These are phyloP conservation scores for Minunthozetes semirufus DNA, from an alignment of 2,888 invertebrate species.

Conservation along the genomic window DNA sequence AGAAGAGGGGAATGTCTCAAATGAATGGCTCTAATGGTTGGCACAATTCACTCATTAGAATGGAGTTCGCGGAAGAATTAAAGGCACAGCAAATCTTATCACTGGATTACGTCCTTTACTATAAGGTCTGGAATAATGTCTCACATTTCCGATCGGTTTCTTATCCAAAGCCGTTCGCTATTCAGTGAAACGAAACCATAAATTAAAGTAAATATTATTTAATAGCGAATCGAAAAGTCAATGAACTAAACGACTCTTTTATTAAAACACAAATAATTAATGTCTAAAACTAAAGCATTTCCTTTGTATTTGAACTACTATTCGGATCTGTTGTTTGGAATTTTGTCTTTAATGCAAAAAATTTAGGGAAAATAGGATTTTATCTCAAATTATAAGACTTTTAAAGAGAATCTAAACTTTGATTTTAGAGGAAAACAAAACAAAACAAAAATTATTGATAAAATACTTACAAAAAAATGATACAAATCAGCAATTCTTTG, in stretches of 20 bases:
- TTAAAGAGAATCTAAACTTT: not conserved
- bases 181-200: not conserved
- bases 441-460: not conserved
- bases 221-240: not conserved
- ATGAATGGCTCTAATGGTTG: not conserved
- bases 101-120: slow-evolving; percentile 27
- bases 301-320: no score
- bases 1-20: not conserved
- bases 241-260: not conserved
- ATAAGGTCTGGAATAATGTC: not conserved
- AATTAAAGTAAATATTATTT: not conserved
- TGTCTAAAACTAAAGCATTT: not conserved
- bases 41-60: slow-evolving; percentile 16
- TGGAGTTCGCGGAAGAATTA: slow-evolving; percentile 25
- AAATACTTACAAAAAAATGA: not conserved
- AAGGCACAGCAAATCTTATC: slow-evolving; percentile 31
- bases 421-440: not conserved
- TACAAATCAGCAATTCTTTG: not conserved
- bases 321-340: no score
- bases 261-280: not conserved
- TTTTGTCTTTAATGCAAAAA: no score
- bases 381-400: not conserved
- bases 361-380: not conserved
- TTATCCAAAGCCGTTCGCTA: slow-evolving; percentile 28
- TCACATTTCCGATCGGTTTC: slow-evolving; percentile 29